phyloP scores from a whole-genome alignment of 2,113 vertebrate species.

The Lampris incognitus region DNA sequence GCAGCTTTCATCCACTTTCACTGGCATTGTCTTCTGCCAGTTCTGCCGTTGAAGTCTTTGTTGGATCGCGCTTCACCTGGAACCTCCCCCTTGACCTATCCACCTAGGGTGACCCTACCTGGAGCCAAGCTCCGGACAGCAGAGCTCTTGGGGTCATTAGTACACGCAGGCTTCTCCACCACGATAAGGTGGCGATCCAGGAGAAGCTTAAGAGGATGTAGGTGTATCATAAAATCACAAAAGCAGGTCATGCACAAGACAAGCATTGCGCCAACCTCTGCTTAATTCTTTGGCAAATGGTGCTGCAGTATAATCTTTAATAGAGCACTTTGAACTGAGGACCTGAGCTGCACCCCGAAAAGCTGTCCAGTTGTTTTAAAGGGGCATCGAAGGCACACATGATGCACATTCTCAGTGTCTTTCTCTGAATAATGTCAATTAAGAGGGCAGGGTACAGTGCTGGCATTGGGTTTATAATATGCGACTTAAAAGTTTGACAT shows the following conservation, averaged over 20 bases:
- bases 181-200: no score
- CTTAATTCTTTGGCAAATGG: not conserved
- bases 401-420: not conserved
- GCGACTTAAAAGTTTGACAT: not conserved
- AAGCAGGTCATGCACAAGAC: not conserved
- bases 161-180: no score
- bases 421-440: not conserved
- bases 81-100: no score
- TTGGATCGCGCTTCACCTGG: no score
- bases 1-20: no score
- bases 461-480: not conserved
- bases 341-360: not conserved
- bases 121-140: no score
- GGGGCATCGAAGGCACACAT: not conserved
- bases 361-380: not conserved
- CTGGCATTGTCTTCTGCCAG: no score
- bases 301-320: conserved; percentile 1
- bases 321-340: not conserved
- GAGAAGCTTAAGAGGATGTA: no score
- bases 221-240: conserved; percentile 4
- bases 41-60: no score
- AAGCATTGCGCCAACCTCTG: conserved; percentile 6
- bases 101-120: no score
- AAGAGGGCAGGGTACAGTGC: not conserved
- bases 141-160: no score